These are phyloP conservation scores for Fulica atra DNA, from an alignment of 2,113 vertebrate species.

Conservation along the genomic window DNA sequence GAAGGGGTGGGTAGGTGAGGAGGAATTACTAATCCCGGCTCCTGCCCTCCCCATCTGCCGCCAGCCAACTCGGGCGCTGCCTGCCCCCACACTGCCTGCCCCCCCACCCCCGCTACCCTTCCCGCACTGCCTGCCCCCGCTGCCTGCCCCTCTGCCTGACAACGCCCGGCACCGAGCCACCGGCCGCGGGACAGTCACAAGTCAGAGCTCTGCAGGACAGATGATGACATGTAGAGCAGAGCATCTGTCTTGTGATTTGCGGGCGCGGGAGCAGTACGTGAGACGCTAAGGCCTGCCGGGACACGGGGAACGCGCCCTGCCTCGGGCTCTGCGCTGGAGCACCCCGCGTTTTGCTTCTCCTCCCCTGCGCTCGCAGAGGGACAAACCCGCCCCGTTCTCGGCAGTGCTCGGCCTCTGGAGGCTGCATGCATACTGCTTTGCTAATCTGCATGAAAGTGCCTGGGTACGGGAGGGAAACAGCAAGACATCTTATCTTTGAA, in stretches of 20 bases:
- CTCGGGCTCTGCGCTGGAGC: neutral
- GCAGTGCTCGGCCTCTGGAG: neutral
- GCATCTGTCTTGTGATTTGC: neutral
- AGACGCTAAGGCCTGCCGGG: neutral
- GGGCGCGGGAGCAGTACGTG: neutral
- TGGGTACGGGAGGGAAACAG: conserved; percentile 18
- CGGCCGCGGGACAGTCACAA: neutral
- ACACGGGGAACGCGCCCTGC: neutral
- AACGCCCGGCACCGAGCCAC: neutral
- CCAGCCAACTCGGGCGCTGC: neutral
- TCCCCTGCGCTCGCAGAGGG: neutral
- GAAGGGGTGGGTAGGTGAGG: neutral
- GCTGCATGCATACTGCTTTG: neutral
- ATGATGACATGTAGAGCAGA: neutral
- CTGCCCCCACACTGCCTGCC: too few species aligned
- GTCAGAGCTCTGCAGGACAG: neutral
- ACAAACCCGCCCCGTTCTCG: neutral
- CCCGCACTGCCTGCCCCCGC: neutral
- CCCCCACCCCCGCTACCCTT: too few species aligned
- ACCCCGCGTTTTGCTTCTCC: neutral
- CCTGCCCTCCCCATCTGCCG: conserved; percentile 27
- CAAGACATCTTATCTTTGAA: conserved; percentile 56
- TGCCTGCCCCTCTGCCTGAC: neutral
- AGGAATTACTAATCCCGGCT: neutral
- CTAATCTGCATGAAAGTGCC: conserved; percentile 56